These are phyloP conservation scores for Arenaria interpres DNA, from an alignment of 2,113 vertebrate genomes.

Conservation along the genomic window DNA sequence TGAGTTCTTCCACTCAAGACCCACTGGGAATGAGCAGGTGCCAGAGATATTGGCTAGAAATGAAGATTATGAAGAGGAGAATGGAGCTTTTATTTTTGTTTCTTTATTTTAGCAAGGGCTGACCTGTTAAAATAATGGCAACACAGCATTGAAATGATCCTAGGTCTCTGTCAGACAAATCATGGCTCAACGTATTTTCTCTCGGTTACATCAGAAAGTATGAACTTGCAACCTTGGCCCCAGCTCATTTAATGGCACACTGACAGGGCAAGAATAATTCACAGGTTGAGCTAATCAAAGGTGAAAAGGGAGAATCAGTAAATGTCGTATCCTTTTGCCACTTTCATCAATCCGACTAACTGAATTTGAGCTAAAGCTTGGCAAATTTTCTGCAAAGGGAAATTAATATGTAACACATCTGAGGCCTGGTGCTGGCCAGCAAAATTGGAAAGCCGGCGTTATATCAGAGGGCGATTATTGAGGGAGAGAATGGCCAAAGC, in stretches of 20 bases:
- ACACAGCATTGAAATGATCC: slow-evolving; percentile 65
- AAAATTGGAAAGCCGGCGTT: slow-evolving; percentile 87
- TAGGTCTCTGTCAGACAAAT: slow-evolving; percentile 67
- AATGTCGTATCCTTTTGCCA: slow-evolving; percentile 94
- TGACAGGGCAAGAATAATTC: slow-evolving; percentile 88
- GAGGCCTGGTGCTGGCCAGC: slow-evolving; percentile 78
- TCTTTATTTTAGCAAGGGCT: not conserved
- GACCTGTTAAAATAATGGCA: slow-evolving; percentile 66
- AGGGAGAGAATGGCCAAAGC: slow-evolving; percentile 84
- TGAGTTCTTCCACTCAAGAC: not conserved
- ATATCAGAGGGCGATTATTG: slow-evolving; percentile 84
- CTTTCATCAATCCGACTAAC: slow-evolving; percentile 99
- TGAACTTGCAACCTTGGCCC: slow-evolving; percentile 72
- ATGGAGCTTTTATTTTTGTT: not conserved
- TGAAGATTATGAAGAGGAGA: not conserved
- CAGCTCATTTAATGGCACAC: slow-evolving; percentile 81
- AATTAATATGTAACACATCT: slow-evolving; percentile 99
- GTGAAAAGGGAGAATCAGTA: slow-evolving; percentile 99
- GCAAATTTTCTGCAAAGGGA: slow-evolving; percentile 91
- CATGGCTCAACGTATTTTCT: slow-evolving; percentile 65
- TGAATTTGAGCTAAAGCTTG: slow-evolving; percentile 91
- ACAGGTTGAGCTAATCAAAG: slow-evolving; percentile 97
- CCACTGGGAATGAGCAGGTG: not conserved
- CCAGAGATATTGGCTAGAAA: not conserved
- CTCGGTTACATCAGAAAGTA: slow-evolving; percentile 70